Conservation (phyloP, 2,797 vertebrate genomes). For the Aulostomus chinensis region DNA sequence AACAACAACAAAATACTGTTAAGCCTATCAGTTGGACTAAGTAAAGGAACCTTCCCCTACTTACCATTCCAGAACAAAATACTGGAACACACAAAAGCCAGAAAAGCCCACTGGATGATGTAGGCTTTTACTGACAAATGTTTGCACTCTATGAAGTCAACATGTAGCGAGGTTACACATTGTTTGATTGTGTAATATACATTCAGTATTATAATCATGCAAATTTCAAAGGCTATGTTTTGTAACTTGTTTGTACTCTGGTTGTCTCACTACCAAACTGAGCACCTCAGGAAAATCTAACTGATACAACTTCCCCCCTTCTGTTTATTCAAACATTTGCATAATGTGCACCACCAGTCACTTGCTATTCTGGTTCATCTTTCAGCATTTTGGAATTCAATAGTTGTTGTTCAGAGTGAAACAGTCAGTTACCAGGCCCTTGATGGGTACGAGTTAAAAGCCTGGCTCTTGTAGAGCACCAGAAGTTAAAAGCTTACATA, state of each 20-base stretch:
- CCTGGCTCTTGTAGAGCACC: slow-evolving; percentile 67
- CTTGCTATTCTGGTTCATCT: slow-evolving; percentile 45
- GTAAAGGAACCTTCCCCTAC: too few relatives aligned
- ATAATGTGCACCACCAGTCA: slow-evolving; percentile 28
- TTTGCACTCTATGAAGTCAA: too few relatives aligned
- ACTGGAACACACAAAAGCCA: too few relatives aligned
- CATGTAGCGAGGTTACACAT: too few relatives aligned
- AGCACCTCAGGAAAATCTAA: not conserved
- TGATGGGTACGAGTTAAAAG: slow-evolving; percentile 71
- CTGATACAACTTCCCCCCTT: not conserved
- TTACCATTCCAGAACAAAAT: too few relatives aligned
- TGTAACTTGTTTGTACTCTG: not conserved
- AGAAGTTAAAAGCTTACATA: slow-evolving; percentile 77
- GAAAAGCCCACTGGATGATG: too few relatives aligned
- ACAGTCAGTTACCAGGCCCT: slow-evolving; percentile 47
- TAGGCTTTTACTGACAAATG: too few relatives aligned
- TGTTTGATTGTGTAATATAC: too few relatives aligned
- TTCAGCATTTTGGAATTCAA: slow-evolving; percentile 51
- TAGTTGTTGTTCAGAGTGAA: slow-evolving; percentile 54
- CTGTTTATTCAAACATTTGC: slow-evolving; percentile 44
- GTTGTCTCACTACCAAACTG: slow-evolving; percentile 1
- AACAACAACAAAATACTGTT: too few relatives aligned
- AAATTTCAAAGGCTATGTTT: too few relatives aligned
- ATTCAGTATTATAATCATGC: too few relatives aligned
- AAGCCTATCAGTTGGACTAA: too few relatives aligned